phyloP scores from a whole-genome alignment of 2,113 vertebrate species.

The Ovis canadensis region DNA sequence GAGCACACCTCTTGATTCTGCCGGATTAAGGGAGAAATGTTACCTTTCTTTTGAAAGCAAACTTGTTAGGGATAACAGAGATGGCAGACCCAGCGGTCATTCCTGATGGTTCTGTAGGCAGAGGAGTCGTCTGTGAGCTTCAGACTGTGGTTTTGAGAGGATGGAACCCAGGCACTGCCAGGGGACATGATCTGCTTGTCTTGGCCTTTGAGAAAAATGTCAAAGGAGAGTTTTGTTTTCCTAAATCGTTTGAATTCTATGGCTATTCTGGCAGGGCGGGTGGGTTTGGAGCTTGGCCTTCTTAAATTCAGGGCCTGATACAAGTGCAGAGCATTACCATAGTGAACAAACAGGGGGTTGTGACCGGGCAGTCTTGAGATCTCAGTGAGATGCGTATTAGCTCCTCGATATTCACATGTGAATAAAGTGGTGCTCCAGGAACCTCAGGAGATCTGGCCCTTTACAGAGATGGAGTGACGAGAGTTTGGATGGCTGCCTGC shows the following conservation, averaged over 20 bases:
- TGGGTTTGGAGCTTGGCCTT: background rate
- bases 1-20: background rate
- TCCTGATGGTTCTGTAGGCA: slow-evolving; percentile 30
- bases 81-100: background rate
- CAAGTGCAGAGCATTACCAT: background rate
- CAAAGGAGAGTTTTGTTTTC: slow-evolving; percentile 55
- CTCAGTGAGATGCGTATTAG: background rate
- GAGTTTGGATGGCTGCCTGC: background rate
- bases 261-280: background rate
- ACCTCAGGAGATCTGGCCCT: background rate
- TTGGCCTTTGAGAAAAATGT: slow-evolving; percentile 59
- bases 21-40: background rate
- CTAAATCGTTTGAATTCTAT: background rate
- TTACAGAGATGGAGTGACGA: background rate
- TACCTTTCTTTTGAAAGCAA: slow-evolving; percentile 25
- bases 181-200: slow-evolving; percentile 60
- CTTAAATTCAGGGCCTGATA: background rate
- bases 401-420: background rate
- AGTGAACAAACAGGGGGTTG: too few species aligned
- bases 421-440: background rate
- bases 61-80: slow-evolving; percentile 17
- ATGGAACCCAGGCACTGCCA: slow-evolving; percentile 47
- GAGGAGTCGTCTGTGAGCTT: slow-evolving; percentile 50
- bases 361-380: background rate
- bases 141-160: slow-evolving; percentile 58